Evolutionary conservation across 2,113 vertebrate genomes (phyloP).

Genomic region (Pollachius pollachius): DNA sequence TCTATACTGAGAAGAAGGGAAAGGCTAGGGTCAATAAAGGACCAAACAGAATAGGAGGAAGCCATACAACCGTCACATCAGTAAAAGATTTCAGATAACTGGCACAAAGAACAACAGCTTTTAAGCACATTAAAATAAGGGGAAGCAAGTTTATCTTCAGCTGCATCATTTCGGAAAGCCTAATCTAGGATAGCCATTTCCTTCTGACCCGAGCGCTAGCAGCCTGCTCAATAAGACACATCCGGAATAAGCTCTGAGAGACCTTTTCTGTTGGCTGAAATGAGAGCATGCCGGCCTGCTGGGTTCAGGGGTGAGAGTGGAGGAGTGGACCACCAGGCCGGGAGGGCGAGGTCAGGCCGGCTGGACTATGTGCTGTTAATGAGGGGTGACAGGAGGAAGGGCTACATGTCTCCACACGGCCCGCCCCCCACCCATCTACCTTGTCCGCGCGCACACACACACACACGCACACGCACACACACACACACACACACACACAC

Average conservation of each 20-base stretch:
- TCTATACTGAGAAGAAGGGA: conserved; percentile 46
- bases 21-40: conserved; percentile 26
- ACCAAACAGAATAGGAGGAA: conserved; percentile 25
- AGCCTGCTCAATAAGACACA: conserved; percentile 44
- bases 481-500: conserved; percentile 23
- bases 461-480: conserved; percentile 7
- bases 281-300: conserved; percentile 29
- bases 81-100: conserved; percentile 38
- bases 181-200: conserved; percentile 46
- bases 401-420: conserved; percentile 34
- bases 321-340: conserved; percentile 41
- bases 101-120: conserved; percentile 15
- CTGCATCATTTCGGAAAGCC: conserved; percentile 56
- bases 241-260: conserved; percentile 29
- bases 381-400: conserved; percentile 66
- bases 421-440: conserved; percentile 45
- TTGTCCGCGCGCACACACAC: conserved; percentile 10
- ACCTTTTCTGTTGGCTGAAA: conserved; percentile 22
- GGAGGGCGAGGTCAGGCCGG: conserved; percentile 31
- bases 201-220: conserved; percentile 28
- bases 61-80: conserved; percentile 46
- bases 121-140: conserved; percentile 47
- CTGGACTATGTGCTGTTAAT: conserved; percentile 67
- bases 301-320: conserved; percentile 30
- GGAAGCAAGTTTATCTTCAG: conserved; percentile 52